Percentiles rank a stretch among this genome's conserved stretches.
Evolutionary conservation across 1,140 invertebrate genomes (phyloP).

Genomic region (Cydia splendana): DNA sequence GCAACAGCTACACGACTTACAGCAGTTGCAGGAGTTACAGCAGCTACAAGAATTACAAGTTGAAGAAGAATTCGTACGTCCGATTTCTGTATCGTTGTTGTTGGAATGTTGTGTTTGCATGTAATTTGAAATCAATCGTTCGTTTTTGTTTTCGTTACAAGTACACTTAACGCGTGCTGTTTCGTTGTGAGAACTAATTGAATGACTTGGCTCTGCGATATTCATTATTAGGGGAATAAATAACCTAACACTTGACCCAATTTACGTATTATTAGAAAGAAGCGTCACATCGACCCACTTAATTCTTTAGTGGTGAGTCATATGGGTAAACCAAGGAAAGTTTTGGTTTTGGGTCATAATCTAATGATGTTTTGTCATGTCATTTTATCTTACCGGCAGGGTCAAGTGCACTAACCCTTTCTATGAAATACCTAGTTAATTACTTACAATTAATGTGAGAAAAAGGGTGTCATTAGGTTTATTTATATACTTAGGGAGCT

Average conservation of each 20-base stretch:
- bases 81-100: conserved; percentile 34
- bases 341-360: background rate
- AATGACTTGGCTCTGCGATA: background rate
- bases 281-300: conserved; percentile 23
- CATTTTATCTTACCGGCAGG: background rate
- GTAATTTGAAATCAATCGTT: conserved; percentile 27
- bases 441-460: background rate
- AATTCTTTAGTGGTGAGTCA: conserved; percentile 9
- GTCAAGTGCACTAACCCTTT: background rate
- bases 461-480: background rate
- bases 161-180: conserved; percentile 18
- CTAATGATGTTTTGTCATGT: background rate
- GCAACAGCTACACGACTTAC: background rate
- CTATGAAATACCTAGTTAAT: background rate
- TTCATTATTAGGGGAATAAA: background rate
- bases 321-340: conserved; percentile 16
- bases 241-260: conserved; percentile 12
- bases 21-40: conserved; percentile 22
- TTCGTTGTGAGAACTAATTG: conserved; percentile 3
- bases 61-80: conserved; percentile 48
- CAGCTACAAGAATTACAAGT: conserved; percentile 46
- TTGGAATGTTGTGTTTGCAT: conserved; percentile 38
- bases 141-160: conserved; percentile 11
- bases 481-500: background rate
- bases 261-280: conserved; percentile 28